Evolutionary conservation across 2,888 invertebrate species (phyloP).

Genomic region (Lymantria monacha): DNA sequence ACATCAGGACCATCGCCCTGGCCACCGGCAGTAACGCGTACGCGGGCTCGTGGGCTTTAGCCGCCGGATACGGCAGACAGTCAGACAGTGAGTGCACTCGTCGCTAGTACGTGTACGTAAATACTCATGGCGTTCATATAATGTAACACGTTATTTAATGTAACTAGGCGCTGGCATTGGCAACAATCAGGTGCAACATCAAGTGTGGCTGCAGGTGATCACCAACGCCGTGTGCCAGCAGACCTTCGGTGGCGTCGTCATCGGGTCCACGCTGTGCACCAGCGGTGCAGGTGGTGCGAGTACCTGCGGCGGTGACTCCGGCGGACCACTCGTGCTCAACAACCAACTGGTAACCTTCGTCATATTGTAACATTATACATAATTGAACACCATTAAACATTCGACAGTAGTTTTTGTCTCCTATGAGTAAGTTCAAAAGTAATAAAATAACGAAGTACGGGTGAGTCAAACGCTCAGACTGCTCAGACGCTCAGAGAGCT

Average conservation of each 20-base stretch:
- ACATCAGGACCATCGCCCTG: not conserved
- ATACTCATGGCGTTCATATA: not conserved
- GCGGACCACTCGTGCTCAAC: constrained; percentile 23
- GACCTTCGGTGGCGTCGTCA: constrained; percentile 26
- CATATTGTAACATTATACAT: not conserved
- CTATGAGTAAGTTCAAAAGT: not conserved
- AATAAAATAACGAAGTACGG: not conserved
- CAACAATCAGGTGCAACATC: not conserved
- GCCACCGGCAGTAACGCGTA: constrained; percentile 20
- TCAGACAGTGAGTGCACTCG: not conserved
- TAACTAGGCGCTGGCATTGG: not conserved
- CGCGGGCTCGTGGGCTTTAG: constrained; percentile 34
- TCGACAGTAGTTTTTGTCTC: too few species aligned
- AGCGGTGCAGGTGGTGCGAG: constrained; percentile 32
- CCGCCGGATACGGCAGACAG: constrained; percentile 54
- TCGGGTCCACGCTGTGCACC: constrained; percentile 38
- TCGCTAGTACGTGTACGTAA: not conserved
- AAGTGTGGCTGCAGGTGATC: constrained; percentile 35
- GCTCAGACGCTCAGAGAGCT: not conserved
- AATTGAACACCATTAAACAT: too few species aligned
- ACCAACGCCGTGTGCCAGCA: constrained; percentile 33
- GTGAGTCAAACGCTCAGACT: not conserved
- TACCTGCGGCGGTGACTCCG: constrained; percentile 47
- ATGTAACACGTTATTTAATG: not conserved
- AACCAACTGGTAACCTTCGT: not conserved